Conservation (phyloP, 2,113 vertebrate species). For the Strix aluco region DNA sequence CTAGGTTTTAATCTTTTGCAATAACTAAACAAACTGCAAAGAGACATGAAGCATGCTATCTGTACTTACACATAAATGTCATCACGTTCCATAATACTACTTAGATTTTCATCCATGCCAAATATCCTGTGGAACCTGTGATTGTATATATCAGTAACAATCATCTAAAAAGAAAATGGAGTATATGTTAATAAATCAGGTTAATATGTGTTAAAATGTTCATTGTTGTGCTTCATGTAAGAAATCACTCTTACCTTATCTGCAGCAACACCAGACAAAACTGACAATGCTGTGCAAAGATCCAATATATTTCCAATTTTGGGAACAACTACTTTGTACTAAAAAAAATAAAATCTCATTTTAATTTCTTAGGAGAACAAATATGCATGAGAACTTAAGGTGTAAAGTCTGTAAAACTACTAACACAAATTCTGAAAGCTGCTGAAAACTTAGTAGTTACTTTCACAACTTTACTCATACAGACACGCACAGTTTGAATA, state of each 20-base stretch:
- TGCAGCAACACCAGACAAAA: slow-evolving; percentile 87
- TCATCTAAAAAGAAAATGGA: slow-evolving; percentile 78
- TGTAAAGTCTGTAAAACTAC: neutral
- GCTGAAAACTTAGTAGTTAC: neutral
- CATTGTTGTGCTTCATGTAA: neutral
- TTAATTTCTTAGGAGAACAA: slow-evolving; percentile 1
- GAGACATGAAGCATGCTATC: neutral
- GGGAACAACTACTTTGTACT: slow-evolving; percentile 98
- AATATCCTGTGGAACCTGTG: slow-evolving; percentile 99
- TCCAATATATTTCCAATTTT: slow-evolving; percentile 98
- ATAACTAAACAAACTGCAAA: neutral
- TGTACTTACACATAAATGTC: slow-evolving; percentile 97
- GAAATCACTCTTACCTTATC: slow-evolving; percentile 85
- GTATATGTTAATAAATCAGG: slow-evolving; percentile 10
- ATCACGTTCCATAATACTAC: slow-evolving; percentile 98
- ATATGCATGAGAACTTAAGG: neutral
- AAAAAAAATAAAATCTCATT: slow-evolving; percentile 25
- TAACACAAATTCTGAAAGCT: neutral
- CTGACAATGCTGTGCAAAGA: slow-evolving; percentile 90
- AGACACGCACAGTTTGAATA: neutral
- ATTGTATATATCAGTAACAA: slow-evolving; percentile 99
- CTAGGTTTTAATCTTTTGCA: neutral
- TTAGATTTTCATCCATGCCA: slow-evolving; percentile 94
- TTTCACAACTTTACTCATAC: neutral
- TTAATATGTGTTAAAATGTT: neutral